Evolutionary conservation across 1,140 invertebrate genomes (phyloP), one percentile per base, ranked within the genome.

Genomic region (Drosophila auraria): DNA sequence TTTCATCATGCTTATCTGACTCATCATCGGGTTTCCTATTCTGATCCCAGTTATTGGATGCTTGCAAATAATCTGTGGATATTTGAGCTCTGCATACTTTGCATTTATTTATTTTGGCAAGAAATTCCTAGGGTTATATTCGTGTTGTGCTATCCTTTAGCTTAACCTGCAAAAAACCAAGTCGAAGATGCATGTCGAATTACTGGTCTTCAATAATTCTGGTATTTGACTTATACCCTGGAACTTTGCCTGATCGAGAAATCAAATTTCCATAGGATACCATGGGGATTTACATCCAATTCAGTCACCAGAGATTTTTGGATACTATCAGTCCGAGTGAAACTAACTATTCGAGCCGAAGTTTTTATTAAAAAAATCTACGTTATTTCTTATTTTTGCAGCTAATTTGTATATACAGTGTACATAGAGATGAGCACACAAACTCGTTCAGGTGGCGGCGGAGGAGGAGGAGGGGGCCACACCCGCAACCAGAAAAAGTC

Each of bases 341-440:
- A 36, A 58, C 9, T n/a, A 5, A 7, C 7, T 30, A 49, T 36
- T 27, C 5, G 45, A 36, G 40, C 30, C 2, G 23, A 15, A 23
- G 25, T 62, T 51, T 63, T 57, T 15, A 53, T 63, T 58, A 25
- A 17, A 38, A 38, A 23, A 40, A 47, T 27, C 11, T 4, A 12
- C 30, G 33, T 47, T 45, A 23, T 45, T 51, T 42, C 47, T 36
- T 68, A 23, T 30, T 78, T 66, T 17, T 30, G 3, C 77, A 91
- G 91, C 91, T 92, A 92, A 90, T 78, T 93, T 93, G 92, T 93
- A 93, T 93, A 93, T 93, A 93, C 92, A 93, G 92, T 93, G 92
- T 93, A 93, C 87, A 93, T 93, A 93, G 83, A 89, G 83, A 93
- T 93, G 92, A 93, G 92, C 92, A 92, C 92, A 93, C 92, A 93